Conservation (phyloP, 2,113 vertebrate genomes). For the Chlorodrepanis virens region DNA sequence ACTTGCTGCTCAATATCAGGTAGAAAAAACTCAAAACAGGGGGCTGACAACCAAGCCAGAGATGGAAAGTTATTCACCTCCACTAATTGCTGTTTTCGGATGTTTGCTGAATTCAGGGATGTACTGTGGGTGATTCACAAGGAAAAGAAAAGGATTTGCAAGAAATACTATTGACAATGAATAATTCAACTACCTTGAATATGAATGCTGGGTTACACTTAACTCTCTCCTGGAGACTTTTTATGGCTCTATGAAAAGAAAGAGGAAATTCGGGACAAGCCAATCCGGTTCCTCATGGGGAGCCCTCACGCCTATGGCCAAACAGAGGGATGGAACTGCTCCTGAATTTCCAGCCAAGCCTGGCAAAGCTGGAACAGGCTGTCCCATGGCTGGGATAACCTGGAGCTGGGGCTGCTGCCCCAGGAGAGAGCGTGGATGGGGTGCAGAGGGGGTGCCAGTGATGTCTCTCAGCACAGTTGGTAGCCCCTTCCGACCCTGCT, state of each 20-base stretch:
- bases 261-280: not conserved
- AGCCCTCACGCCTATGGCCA: accelerated
- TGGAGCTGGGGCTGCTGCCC: not conserved
- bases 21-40: not conserved
- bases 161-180: slow-evolving; percentile 57
- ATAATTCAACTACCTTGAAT: slow-evolving; percentile 59
- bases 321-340: not conserved
- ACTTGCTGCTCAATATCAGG: not conserved
- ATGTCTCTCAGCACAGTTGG: not conserved
- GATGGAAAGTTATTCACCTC: not conserved
- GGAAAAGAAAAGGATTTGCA: slow-evolving; percentile 7
- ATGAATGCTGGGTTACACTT: slow-evolving; percentile 39
- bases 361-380: not conserved
- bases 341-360: not conserved
- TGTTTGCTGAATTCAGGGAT: slow-evolving; percentile 1
- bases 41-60: not conserved
- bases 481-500: not conserved
- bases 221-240: slow-evolving; percentile 8
- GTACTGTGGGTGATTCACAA: slow-evolving; percentile 10
- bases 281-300: accelerated
- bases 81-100: not conserved
- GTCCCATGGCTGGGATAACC: not conserved
- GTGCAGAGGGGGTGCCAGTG: not conserved
- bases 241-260: slow-evolving; percentile 56
- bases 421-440: accelerated